Percentiles rank a stretch among this genome's conserved stretches.
Conservation (phyloP, 1,140 invertebrate species). For the Pachyrhynchus sulphureomaculatus region DNA sequence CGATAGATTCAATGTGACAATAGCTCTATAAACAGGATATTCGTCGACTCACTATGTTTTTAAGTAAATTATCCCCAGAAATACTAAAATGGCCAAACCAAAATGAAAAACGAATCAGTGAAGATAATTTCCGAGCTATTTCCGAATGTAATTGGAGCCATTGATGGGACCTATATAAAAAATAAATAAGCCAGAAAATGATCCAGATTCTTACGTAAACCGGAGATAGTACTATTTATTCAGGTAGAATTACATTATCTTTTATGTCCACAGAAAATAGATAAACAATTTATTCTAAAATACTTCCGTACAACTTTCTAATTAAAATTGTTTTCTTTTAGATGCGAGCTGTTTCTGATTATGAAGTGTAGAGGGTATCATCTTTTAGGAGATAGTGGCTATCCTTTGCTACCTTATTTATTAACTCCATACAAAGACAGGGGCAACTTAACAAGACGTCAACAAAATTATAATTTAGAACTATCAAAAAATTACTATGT, state of each 20-base stretch:
- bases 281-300: too few relatives aligned
- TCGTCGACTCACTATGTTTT: constrained; percentile 36
- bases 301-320: too few relatives aligned
- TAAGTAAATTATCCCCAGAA: too few relatives aligned
- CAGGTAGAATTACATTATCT: constrained; percentile 25
- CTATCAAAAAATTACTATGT: constrained; percentile 23
- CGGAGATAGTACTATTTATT: constrained; percentile 36
- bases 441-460: constrained; percentile 5
- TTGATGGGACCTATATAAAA: constrained; percentile 42
- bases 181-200: constrained; percentile 39
- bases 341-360: constrained; percentile 35
- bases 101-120: constrained; percentile 35
- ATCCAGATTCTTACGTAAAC: constrained; percentile 42
- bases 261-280: too few relatives aligned
- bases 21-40: constrained; percentile 41
- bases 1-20: too few relatives aligned
- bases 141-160: too few relatives aligned
- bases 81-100: too few relatives aligned
- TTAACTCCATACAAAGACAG: constrained; percentile 26
- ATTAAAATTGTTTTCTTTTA: constrained; percentile 21
- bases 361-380: constrained; percentile 17
- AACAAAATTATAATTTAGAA: constrained; percentile 24
- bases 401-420: constrained; percentile 14
- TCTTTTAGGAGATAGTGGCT: constrained; percentile 26
- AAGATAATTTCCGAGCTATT: constrained; percentile 36